Conservation (phyloP, 2,888 invertebrate genomes). For the Synergus umbraculus region DNA sequence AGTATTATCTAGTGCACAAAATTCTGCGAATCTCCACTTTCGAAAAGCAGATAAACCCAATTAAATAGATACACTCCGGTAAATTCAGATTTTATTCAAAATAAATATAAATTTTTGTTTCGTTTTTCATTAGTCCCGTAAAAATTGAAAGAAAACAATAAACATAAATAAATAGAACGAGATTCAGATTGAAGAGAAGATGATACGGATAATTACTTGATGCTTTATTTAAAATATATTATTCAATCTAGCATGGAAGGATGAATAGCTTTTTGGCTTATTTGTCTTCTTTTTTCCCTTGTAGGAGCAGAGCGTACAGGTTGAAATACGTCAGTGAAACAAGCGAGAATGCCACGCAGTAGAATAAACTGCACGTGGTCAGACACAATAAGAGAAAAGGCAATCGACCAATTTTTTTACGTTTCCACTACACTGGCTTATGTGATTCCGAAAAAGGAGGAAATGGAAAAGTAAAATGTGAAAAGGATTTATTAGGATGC, state of each 20-base stretch:
- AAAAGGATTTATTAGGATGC: neutral
- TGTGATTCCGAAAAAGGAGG: slow-evolving; percentile 9
- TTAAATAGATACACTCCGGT: neutral
- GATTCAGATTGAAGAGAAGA: neutral
- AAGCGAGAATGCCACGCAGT: slow-evolving; percentile 39
- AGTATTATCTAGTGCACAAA: neutral
- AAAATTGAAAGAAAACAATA: too few species aligned
- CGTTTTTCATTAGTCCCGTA: too few species aligned
- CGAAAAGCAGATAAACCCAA: neutral
- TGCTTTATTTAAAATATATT: neutral
- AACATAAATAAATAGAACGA: neutral
- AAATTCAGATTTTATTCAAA: neutral
- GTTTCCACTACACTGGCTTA: slow-evolving; percentile 37
- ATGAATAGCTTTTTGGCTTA: neutral
- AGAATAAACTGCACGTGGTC: slow-evolving; percentile 39
- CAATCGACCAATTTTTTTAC: slow-evolving; percentile 35
- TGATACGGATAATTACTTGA: neutral
- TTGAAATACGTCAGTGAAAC: slow-evolving; percentile 40
- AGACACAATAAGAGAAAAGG: slow-evolving; percentile 38
- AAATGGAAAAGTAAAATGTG: neutral
- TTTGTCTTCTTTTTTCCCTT: neutral
- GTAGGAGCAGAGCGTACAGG: slow-evolving; percentile 7
- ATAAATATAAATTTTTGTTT: too few species aligned
- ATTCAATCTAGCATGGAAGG: neutral
- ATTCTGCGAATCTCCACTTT: neutral